These are phyloP conservation scores for Suricata suricatta DNA, from an alignment of 2,113 vertebrate species.

Conservation along the genomic window DNA sequence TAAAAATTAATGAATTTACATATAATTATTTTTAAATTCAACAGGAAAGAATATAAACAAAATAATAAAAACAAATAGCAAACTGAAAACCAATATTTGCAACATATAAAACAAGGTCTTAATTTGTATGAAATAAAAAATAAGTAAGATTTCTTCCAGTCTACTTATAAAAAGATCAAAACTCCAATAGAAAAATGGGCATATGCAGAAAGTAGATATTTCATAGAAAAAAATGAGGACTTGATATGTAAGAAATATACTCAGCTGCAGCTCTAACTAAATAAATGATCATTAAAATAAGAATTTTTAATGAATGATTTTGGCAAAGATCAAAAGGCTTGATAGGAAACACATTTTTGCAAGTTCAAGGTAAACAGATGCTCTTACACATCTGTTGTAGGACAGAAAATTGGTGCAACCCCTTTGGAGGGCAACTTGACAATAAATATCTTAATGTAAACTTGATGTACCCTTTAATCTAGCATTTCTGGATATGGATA, in stretches of 20 bases:
- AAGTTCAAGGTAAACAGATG: not conserved
- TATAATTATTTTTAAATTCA: not conserved
- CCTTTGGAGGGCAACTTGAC: not conserved
- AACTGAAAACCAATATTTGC: not conserved
- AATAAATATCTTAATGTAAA: not conserved
- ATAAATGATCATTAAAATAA: slow-evolving; percentile 4
- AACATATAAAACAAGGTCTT: not conserved
- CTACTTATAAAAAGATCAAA: not conserved
- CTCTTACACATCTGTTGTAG: not conserved
- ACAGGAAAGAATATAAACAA: not conserved
- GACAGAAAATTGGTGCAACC: not conserved
- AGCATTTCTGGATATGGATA: not conserved
- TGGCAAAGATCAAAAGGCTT: not conserved
- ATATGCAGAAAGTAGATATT: not conserved
- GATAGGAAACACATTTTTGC: not conserved
- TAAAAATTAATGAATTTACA: not conserved
- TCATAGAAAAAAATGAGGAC: not conserved
- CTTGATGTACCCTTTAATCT: not conserved
- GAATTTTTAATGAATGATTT: not conserved
- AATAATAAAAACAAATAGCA: not conserved
- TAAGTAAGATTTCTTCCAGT: not conserved
- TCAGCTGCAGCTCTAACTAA: not conserved
- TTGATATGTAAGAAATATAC: not conserved
- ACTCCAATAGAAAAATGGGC: not conserved
- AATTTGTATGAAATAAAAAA: not conserved